Base-by-base conservation (phyloP, 1,140 invertebrate species). In the Ceratitis capitata region DNA sequence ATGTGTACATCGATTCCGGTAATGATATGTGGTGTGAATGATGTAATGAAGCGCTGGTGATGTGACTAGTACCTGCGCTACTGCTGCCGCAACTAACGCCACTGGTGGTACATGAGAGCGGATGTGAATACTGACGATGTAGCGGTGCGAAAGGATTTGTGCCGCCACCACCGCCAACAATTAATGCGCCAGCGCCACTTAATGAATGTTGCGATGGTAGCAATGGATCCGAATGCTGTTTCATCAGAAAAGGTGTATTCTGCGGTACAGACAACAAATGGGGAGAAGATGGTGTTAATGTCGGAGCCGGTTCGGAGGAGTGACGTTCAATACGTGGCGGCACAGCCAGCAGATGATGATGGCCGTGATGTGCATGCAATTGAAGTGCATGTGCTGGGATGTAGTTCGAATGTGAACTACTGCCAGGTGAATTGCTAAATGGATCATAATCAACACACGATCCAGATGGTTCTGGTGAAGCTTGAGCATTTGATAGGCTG, bases 141-240 rank as follows among this genome's bases (percentile, higher is more conserved):
- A 94, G 91, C 84, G 89, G 89, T 84, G 90, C 88, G 58, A 91
- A 91, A 3, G 89, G 89, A 88, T 91, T 91, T 82, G 83, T 91
- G 87, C 85, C 91, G 92, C 61, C 90, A 90, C 58, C 91, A 89
- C 86, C 92, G 91, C 53, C 89, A 91, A 85, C 88, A 89, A 86
- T 91, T 89, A 88, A 92, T 91, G 88, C 89, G 91, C 61, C 90
- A 90, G 53, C 91, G 88, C 86, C 92, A 92, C 53, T 89, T 91
- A 88, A 89, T 53, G 90, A 88, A 42, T 92, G 92, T 88, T 94
- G 94, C 88, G 92, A 94, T 9, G 94, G 93, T 85, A 95, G 87
- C 53, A 95, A 86, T 3, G 95, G 95, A 91, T 95, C 94, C 9
- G 95, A 95, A 88, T 95, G 94, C 88, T 95, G 95, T 87, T 95